Base-by-base conservation (phyloP, 2,113 vertebrate species). In the Tetraodon nigroviridis region DNA sequence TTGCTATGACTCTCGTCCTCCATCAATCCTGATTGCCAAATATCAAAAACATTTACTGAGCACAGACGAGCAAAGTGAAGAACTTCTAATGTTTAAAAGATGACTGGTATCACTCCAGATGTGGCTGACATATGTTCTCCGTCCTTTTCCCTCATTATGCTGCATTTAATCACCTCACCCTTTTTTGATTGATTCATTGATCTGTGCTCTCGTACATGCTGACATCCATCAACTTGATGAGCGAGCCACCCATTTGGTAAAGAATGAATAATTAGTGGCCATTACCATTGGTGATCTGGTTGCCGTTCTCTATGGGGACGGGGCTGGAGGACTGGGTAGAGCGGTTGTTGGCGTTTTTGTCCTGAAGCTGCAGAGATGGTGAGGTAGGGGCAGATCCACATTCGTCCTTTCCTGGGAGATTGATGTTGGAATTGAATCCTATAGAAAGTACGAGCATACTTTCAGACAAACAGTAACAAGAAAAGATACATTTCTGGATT, bases 291-390 rank as follows among this genome's bases (percentile, higher is more conserved):
- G 93, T 90, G 72, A 97, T 78, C 29, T 94, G 90, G 88, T 98
- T 98, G 81, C 96, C 95, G 50, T 98, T 98, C 86, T 98, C 96
- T 22, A 93, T 52, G n/a, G 93, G 71, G 21, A 90, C 61, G 5
- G 90, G 88, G 70, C 81, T 88, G 6, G 89, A 79, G 79, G 83
- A 75, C 89, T 86, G 85, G 84, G 92, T 88, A 21, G 81, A 86
- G 71, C 90, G 94, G 82, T 91, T 94, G 84, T 98, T 98, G 79
- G 96, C 96, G 46, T 98, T 98, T 87, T 90, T 94, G 79, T 98
- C 96, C 83, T 94, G 94, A 0, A 91, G 86, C 77, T 94, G 93
- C 8, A 92, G 81, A 50, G 85, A 86, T 21, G 80, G 81, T 32
- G 90, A 92, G 60, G 90, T 89, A 51, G 86, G 71, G 66, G 91